A percentile compares a stretch with the other conserved stretches of the same genome.
These are phyloP conservation scores for Sphaeridia pumilis DNA, from an alignment of 2,888 invertebrate species.

Conservation along the genomic window DNA sequence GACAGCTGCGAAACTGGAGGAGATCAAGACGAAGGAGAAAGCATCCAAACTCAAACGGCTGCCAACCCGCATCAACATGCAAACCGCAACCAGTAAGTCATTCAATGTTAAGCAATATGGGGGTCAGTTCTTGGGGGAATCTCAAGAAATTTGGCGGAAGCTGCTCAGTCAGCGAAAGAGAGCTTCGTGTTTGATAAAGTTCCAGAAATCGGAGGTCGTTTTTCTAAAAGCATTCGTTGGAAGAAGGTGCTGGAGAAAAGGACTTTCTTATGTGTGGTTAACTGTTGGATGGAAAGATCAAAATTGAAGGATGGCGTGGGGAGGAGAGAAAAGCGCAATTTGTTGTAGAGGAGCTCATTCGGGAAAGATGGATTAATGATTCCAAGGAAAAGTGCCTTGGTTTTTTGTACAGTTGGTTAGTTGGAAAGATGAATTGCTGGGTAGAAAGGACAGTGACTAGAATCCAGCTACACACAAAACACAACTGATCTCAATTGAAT, in stretches of 20 bases:
- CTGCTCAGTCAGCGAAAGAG: not conserved
- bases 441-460: too few relatives aligned
- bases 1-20: constrained; percentile 38
- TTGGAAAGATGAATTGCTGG: too few relatives aligned
- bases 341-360: not conserved
- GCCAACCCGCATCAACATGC: constrained; percentile 9
- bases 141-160: not conserved
- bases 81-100: constrained; percentile 17
- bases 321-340: not conserved
- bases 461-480: too few relatives aligned
- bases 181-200: not conserved
- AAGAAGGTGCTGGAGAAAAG: too few relatives aligned
- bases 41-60: constrained; percentile 17
- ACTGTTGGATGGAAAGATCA: too few relatives aligned
- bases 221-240: too few relatives aligned
- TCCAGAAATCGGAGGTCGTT: too few relatives aligned
- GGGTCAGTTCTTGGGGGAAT: not conserved
- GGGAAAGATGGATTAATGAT: too few relatives aligned
- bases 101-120: not conserved
- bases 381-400: too few relatives aligned
- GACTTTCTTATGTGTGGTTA: too few relatives aligned
- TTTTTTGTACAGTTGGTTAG: too few relatives aligned
- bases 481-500: too few relatives aligned
- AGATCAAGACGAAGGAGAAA: constrained; percentile 22
- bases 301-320: not conserved